A percentile compares a stretch with the other conserved stretches of the same genome.
phyloP scores from a whole-genome alignment of 2,888 invertebrate species.

The Creontiades dilutus region DNA sequence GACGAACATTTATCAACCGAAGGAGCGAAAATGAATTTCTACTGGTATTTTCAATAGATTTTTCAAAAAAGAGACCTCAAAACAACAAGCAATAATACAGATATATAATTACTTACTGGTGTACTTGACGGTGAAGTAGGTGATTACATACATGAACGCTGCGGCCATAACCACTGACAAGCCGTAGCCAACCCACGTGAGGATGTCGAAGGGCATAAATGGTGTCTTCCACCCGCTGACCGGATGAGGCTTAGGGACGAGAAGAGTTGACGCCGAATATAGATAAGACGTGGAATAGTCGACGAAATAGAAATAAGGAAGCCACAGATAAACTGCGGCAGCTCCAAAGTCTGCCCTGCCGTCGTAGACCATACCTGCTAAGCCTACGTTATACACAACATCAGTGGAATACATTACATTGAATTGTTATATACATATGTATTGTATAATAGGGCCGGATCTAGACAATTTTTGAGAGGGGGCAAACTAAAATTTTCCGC shows the following conservation, averaged over 20 bases:
- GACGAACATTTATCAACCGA: neutral
- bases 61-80: no score
- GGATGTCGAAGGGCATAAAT: slow-evolving; percentile 65
- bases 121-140: slow-evolving; percentile 62
- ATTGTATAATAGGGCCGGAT: no score
- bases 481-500: no score
- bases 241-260: slow-evolving; percentile 66
- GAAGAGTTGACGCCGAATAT: slow-evolving; percentile 56
- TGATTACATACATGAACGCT: slow-evolving; percentile 59
- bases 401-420: no score
- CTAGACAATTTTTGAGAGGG: no score
- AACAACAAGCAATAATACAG: no score
- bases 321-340: slow-evolving; percentile 71
- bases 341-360: slow-evolving; percentile 72
- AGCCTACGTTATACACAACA: slow-evolving; percentile 54
- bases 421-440: no score
- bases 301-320: slow-evolving; percentile 69
- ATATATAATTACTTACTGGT: slow-evolving; percentile 58
- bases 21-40: neutral
- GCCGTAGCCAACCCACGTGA: slow-evolving; percentile 55
- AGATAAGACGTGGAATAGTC: slow-evolving; percentile 71
- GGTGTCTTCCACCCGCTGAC: slow-evolving; percentile 67
- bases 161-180: slow-evolving; percentile 58
- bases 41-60: no score
- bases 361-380: slow-evolving; percentile 71